Percentiles rank a stretch among this genome's conserved stretches.
These are phyloP conservation scores for Trididemnum miniatum DNA, from an alignment of 23 tunicate species.

Conservation along the genomic window DNA sequence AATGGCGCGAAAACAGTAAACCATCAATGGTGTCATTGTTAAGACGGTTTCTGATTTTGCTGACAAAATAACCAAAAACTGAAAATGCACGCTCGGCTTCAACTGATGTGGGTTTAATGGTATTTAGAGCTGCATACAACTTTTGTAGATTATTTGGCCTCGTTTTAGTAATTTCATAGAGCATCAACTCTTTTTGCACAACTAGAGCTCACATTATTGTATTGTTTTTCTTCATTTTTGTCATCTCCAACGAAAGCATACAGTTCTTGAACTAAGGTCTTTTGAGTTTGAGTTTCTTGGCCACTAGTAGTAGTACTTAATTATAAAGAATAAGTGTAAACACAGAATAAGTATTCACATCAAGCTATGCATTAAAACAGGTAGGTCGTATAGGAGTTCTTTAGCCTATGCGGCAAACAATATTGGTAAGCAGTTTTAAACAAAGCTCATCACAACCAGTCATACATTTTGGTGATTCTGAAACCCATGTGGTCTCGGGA, in stretches of 20 bases:
- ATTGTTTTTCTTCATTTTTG: not conserved
- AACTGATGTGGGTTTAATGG: too few relatives aligned
- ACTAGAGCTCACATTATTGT: not conserved
- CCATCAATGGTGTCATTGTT: constrained; percentile 16
- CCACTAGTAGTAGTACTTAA: not conserved
- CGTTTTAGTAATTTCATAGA: not conserved
- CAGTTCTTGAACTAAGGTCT: not conserved
- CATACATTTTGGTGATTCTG: too few relatives aligned
- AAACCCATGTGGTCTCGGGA: too few relatives aligned
- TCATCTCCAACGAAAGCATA: not conserved
- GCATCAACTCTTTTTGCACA: constrained; percentile 3
- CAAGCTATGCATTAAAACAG: too few relatives aligned
- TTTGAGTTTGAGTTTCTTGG: constrained; percentile 1
- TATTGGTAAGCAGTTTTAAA: too few relatives aligned
- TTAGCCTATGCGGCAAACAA: too few relatives aligned
- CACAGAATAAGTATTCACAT: too few relatives aligned
- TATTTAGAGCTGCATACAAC: too few relatives aligned
- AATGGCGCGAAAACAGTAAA: constrained; percentile 9
- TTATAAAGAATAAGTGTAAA: too few relatives aligned
- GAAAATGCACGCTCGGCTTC: constrained; percentile 26
- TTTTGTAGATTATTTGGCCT: too few relatives aligned
- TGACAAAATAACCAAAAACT: constrained; percentile 23
- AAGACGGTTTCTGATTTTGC: constrained; percentile 15
- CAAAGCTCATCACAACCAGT: too few relatives aligned
- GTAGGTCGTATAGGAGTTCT: too few relatives aligned